A percentile compares a stretch with the other conserved stretches of the same genome.
phyloP scores from a whole-genome alignment of 1,140 invertebrate genomes.

The Eriocheir sinensis region DNA sequence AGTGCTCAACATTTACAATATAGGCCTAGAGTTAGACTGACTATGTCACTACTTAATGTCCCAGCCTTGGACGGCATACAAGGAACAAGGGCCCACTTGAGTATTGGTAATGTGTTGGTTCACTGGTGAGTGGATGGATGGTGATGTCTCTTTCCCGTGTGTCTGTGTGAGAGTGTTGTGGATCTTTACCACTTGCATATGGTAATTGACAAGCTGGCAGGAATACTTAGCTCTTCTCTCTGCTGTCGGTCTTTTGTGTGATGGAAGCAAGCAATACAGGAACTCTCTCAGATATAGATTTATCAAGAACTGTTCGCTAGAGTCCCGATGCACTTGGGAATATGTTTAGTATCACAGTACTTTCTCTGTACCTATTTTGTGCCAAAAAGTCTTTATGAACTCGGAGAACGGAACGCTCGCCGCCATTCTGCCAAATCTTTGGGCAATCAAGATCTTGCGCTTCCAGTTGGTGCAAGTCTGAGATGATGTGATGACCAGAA shows the following conservation, averaged over 20 bases:
- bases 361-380: conserved; percentile 75
- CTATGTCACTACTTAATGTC: conserved; percentile 70
- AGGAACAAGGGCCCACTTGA: conserved; percentile 73
- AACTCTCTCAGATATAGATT: conserved; percentile 52
- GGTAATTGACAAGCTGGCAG: conserved; percentile 69
- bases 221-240: conserved; percentile 49
- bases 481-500: conserved; percentile 75
- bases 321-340: conserved; percentile 52
- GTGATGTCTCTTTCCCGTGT: conserved; percentile 56
- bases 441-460: conserved; percentile 71
- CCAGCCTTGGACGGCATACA: conserved; percentile 76
- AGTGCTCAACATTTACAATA: conserved; percentile 77
- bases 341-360: conserved; percentile 54
- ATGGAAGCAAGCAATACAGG: conserved; percentile 63
- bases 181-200: conserved; percentile 62
- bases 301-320: conserved; percentile 50
- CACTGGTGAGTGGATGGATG: conserved; percentile 72
- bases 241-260: not conserved
- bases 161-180: conserved; percentile 51
- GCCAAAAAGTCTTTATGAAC: conserved; percentile 63
- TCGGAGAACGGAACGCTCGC: conserved; percentile 52
- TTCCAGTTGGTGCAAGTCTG: conserved; percentile 72
- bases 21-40: conserved; percentile 50
- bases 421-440: conserved; percentile 51
- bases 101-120: conserved; percentile 78